phyloP scores from a whole-genome alignment of 2,113 vertebrate genomes.

The Urocitellus parryii region DNA sequence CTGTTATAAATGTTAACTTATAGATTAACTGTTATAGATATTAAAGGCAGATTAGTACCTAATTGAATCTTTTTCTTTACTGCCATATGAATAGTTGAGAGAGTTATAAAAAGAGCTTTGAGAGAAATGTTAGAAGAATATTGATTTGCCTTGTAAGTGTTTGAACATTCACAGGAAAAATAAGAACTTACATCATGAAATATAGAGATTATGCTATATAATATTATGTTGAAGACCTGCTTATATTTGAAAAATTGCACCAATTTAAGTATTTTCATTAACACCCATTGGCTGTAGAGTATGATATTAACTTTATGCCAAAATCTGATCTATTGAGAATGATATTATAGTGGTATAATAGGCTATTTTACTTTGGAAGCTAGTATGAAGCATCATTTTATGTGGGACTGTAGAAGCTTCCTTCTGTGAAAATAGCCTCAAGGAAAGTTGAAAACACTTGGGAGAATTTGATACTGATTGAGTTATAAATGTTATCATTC shows the following conservation, averaged over 20 bases:
- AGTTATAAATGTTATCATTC: conserved; percentile 34
- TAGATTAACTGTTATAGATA: conserved; percentile 37
- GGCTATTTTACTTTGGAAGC: not conserved
- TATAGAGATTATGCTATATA: not conserved
- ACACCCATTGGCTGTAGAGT: not conserved
- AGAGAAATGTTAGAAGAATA: conserved; percentile 57
- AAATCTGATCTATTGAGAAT: not conserved
- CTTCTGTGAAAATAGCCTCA: conserved; percentile 30
- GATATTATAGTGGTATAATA: not conserved
- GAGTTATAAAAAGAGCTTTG: conserved; percentile 7
- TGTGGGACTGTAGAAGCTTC: not conserved
- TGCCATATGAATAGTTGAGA: conserved; percentile 19
- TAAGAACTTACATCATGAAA: conserved; percentile 42
- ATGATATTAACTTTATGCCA: conserved; percentile 15
- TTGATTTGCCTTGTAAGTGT: not conserved
- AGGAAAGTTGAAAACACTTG: conserved; percentile 43
- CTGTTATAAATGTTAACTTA: not conserved
- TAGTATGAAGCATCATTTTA: conserved; percentile 36
- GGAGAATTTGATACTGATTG: not conserved
- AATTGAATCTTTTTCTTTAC: not conserved
- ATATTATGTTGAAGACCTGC: not conserved
- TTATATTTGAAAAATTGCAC: conserved; percentile 44
- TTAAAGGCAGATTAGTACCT: conserved; percentile 27
- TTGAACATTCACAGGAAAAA: conserved; percentile 47
- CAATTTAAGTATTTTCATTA: conserved; percentile 34